Evolutionary conservation across 2,797 vertebrate genomes (phyloP), one percentile per base, ranked within the genome.

Genomic region (Astyanax mexicanus): DNA sequence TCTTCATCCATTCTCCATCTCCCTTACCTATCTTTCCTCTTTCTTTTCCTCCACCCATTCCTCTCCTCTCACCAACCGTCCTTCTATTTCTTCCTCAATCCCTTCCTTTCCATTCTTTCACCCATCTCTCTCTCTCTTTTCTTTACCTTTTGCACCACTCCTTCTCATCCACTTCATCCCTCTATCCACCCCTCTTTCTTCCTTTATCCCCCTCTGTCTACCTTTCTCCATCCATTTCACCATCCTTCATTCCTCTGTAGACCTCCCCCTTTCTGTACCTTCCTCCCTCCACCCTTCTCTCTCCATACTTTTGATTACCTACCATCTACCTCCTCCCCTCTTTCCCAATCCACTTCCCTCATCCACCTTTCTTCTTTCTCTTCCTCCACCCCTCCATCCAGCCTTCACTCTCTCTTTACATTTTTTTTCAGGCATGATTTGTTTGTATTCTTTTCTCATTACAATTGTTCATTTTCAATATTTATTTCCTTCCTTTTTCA

Each of bases 291-390:
- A 29, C 11, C 17, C 8, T 25, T 25, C 10, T 27, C 3, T 32
- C 7, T 3, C 15, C 8, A 21, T 19, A n/a, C 21, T 1, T 8
- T 17, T 4, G 13, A n/a, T n/a, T n/a, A n/a, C n/a, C 15, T 13
- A n/a, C 3, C 55, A 29, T 11, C n/a, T n/a, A n/a, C n/a, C n/a
- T 17, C 8, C 25, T 25, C 10, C 27, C 3, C n/a, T n/a, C n/a
- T n/a, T 32, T 6, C 3, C 15, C 8, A 21, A 6, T 15, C 45
- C 11, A 8, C 7, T 76, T 80, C 85, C 85, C 79, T 85, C 82
- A 80, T 86, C 84, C 69, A 83, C 86, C 84, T 84, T 79, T 37
- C 11, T 27, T 52, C 44, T n/a, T 27, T 49, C 21, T 27, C 12
- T 19, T 38, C 0, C 1, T 42, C 23, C 17, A 6, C 17, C n/a